Base-by-base conservation (phyloP, 2,888 invertebrate genomes). In the Leucania comma region DNA sequence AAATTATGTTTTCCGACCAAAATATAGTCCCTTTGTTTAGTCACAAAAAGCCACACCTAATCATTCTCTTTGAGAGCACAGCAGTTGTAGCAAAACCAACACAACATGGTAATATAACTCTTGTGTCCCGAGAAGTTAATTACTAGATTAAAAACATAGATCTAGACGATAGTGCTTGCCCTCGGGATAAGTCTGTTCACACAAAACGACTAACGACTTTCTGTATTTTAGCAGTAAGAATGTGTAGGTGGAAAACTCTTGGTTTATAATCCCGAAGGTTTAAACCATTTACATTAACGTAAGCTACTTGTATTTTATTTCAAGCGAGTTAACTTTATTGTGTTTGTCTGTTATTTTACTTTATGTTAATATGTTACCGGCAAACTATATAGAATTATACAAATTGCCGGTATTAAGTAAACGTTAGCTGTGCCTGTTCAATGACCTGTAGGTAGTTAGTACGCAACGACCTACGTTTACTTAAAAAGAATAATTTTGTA, bases 131-230 rank as follows among this genome's bases (percentile, higher is more conserved):
- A 75, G 80, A 67, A 83, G 84, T 86, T 89, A 88, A 90, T 90
- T 88, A 90, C 83, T 82, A 87, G 87, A 88, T 87, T 87, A 87
- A 87, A 89, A 89, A 87, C 88, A 87, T 85, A 85, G 86, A 89
- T 86, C 75, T 74, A 75, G 72, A 81, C 73, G 77, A 80, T 78
- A 81, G 80, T 75, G 75, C 64, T 75, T 69, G 77, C 87, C 83
- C 78, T 66, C 48, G 73, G 84, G 87, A 86, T 82, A 86, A 84
- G 80, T 81, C 77, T 78, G 76, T 71, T 75, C 75, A 66, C 71
- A 85, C 75, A 81, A 83, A 82, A 78, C 85, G 62, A 85, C 71
- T 77, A 79, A 77, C 63, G 73, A 63, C 73, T 72, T 59, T 68
- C 69, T 71, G 77, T 79, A 75, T 76, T 85, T 65, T 76, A 72